phyloP scores from a whole-genome alignment of 2,888 invertebrate genomes.

The Tillus elongatus region DNA sequence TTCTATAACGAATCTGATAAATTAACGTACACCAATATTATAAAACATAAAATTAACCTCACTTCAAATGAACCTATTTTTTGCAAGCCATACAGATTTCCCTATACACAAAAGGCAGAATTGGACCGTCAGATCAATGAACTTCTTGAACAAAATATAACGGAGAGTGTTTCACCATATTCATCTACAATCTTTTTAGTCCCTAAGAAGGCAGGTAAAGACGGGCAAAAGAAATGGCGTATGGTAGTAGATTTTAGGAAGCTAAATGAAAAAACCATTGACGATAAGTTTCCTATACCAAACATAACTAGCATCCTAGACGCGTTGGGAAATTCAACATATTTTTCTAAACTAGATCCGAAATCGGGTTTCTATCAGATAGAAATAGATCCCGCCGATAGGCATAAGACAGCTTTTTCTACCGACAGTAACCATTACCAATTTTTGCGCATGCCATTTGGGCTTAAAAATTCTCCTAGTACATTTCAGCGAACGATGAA shows the following conservation, averaged over 20 bases:
- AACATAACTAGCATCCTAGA: not conserved
- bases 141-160: not conserved
- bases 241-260: not conserved
- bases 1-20: not conserved
- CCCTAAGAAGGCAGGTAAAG: not conserved
- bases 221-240: not conserved
- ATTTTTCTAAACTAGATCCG: not conserved
- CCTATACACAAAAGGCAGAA: not conserved
- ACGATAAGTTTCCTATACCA: not conserved
- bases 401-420: not conserved
- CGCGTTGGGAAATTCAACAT: not conserved
- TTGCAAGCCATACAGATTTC: not conserved
- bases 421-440: not conserved
- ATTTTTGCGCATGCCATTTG: not conserved
- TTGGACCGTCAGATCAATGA: not conserved
- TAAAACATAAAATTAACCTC: not conserved
- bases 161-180: not conserved
- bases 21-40: not conserved
- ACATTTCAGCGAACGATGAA: not conserved
- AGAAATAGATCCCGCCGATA: not conserved
- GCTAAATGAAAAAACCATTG: constrained; percentile 1
- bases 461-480: not conserved
- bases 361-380: not conserved
- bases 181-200: not conserved
- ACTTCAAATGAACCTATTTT: not conserved